Percentiles rank a stretch among this genome's conserved stretches.
Conservation (phyloP, 2,888 invertebrate species). For the Phlogophora meticulosa region DNA sequence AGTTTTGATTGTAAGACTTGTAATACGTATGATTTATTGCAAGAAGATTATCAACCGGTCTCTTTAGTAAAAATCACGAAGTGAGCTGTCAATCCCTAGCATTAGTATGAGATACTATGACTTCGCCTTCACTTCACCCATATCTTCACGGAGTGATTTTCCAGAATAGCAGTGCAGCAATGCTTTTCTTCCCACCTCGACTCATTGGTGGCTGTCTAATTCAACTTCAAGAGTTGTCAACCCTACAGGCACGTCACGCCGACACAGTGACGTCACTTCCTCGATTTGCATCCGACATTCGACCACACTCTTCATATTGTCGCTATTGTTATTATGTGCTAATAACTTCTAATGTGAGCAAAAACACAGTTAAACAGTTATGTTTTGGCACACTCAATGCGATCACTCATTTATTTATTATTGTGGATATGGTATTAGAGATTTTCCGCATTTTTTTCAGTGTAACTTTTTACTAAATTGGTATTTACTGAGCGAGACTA, state of each 20-base stretch:
- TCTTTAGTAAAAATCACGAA: too few relatives aligned
- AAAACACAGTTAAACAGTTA: conserved; percentile 43
- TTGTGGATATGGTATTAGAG: background rate
- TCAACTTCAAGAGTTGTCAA: conserved; percentile 23
- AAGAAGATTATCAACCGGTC: background rate
- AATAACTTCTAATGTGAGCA: conserved; percentile 26
- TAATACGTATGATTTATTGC: background rate
- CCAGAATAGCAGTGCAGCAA: too few relatives aligned
- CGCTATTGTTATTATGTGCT: conserved; percentile 37
- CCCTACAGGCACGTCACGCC: conserved; percentile 48
- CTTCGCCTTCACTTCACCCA: too few relatives aligned
- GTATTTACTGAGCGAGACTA: too few relatives aligned
- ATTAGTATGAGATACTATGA: too few relatives aligned
- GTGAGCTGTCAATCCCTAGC: too few relatives aligned
- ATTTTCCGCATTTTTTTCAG: conserved; percentile 21
- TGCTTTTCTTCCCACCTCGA: too few relatives aligned
- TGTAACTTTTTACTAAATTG: too few relatives aligned
- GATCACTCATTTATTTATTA: conserved; percentile 11
- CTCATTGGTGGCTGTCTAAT: background rate
- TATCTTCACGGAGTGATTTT: too few relatives aligned
- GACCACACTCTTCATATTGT: conserved; percentile 47
- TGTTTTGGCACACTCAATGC: conserved; percentile 38
- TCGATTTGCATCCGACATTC: conserved; percentile 48
- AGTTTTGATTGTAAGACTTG: background rate
- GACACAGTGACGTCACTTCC: conserved; percentile 56